Conservation (phyloP, 2,888 invertebrate genomes). For the Rhopalosiphum nymphaeae region DNA sequence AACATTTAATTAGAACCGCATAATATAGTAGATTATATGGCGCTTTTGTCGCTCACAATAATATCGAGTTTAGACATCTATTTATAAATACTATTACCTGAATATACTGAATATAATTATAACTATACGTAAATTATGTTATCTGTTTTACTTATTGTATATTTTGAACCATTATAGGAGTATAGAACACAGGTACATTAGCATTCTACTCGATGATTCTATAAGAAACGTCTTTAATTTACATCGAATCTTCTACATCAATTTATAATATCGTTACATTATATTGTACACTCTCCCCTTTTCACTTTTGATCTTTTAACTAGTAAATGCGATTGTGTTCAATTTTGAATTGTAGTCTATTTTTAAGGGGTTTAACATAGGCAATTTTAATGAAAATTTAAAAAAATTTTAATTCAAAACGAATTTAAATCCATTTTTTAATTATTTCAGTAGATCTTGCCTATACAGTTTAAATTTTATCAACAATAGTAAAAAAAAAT, state of each 20-base stretch:
- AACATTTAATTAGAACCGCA: not conserved
- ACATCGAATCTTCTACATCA: not conserved
- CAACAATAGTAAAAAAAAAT: not conserved
- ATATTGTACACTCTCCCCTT: not conserved
- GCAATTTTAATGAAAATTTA: not conserved
- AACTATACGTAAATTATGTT: not conserved
- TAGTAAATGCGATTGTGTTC: not conserved
- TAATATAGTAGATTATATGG: not conserved
- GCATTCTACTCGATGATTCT: not conserved
- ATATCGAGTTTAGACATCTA: not conserved
- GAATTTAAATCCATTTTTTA: not conserved
- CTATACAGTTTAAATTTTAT: not conserved
- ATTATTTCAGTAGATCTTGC: not conserved
- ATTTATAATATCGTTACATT: not conserved
- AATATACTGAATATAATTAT: conserved; percentile 2
- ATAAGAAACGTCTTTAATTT: not conserved
- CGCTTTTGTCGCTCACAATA: not conserved
- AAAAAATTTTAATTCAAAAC: not conserved
- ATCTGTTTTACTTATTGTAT: not conserved
- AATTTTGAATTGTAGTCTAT: not conserved
- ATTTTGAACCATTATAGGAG: not conserved
- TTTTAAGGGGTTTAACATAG: not conserved
- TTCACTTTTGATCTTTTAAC: not conserved
- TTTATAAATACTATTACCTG: conserved; percentile 11
- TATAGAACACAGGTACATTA: not conserved